Base-by-base conservation (phyloP, 2,888 invertebrate species). In the Cremastobaeus sp. region DNA sequence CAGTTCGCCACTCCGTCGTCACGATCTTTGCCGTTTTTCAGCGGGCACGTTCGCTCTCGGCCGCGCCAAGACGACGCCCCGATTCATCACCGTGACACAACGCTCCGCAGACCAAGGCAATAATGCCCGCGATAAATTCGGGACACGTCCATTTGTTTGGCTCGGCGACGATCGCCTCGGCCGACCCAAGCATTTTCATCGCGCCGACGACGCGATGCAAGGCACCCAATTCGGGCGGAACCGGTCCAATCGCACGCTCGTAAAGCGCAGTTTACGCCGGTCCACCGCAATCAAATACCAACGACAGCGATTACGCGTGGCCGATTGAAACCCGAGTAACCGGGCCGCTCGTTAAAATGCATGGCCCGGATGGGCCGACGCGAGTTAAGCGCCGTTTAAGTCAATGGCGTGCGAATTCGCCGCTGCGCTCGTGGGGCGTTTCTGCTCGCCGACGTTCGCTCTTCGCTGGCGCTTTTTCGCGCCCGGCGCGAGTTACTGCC, bases 351-450 rank as follows among this genome's bases (percentile, higher is more conserved):
- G 32, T 54, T 57, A 37, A 60, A 47, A 60, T 47, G 47, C 39
- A 48, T 17, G 25, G 17, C 37, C n/a, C 21, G 9, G 30, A 48
- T 37, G 39, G 28, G 30, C 37, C 12, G 32, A 12, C 48, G 25
- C 14, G n/a, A n/a, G n/a, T 60, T 39, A 30, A 60, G 39, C 39
- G 47, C 30, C 35, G 15, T 48, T 47, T 37, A 17, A 25, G 1
- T 17, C 28, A 60, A 60, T 60, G 39, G 48, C 39, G 60, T 60
- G 60, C 45, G 45, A 15, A 60, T 60, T 47, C 15, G n/a, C n/a
- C n/a, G n/a, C n/a, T n/a, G n/a, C n/a, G n/a, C n/a, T n/a, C n/a
- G n/a, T n/a, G n/a, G n/a, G n/a, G n/a, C n/a, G n/a, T n/a, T n/a
- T n/a, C n/a, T n/a, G n/a, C n/a, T n/a, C n/a, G n/a, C n/a, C n/a